Evolutionary conservation across 35 echinoderm and acorn worm genomes (phyloP), one percentile per base, ranked within the genome.

Genomic region (Ophioderma brevispina): DNA sequence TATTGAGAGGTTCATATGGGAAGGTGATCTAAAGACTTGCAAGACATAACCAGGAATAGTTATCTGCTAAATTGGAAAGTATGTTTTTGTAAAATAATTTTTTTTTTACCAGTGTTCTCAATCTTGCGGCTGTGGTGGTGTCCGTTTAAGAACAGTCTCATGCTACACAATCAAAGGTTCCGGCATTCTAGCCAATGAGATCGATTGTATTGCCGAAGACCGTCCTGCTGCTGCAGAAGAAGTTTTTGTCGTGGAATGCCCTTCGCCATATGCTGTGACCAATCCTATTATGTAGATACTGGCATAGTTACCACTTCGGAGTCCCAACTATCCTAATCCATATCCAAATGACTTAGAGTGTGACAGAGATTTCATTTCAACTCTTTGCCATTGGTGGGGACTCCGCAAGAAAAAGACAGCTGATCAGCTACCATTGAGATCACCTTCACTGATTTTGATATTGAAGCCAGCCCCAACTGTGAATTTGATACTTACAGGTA

Each of bases 291-390:
- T 28, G 78, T 81, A 17, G 76, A 81, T 25, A 46, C 52, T 1
- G 75, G 18, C 8, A 78, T 39, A 32, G 1, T 91, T 76, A 36
- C 34, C 50, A 1, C 36, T 93, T 14, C 36, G 59, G 35, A 93
- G 91, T 42, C 95, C 95, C 5, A 82, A 87, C 78, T 97, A 91
- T 40, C 87, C 91, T 4, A 76, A 35, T 35, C 6, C 18, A 0
- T 97, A 97, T 75, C 95, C 95, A 0, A 50, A 32, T 49, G 95
- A 97, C 39, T 49, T 91, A n/a, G 80, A 84, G 2, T 97, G 95
- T 41, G 33, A 36, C 13, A 81, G 42, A 19, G 37, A 83, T 2
- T 84, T 88, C 25, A 78, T 32, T 0, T 85, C 95, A 21, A n/a
- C 84, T 19, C 78, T n/a, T 56, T 39, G 36, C 31, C 40, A 21